Percentiles rank a stretch among this genome's conserved stretches.
These are phyloP conservation scores for Mya arenaria DNA, from an alignment of 1,140 invertebrate genomes.

Conservation along the genomic window DNA sequence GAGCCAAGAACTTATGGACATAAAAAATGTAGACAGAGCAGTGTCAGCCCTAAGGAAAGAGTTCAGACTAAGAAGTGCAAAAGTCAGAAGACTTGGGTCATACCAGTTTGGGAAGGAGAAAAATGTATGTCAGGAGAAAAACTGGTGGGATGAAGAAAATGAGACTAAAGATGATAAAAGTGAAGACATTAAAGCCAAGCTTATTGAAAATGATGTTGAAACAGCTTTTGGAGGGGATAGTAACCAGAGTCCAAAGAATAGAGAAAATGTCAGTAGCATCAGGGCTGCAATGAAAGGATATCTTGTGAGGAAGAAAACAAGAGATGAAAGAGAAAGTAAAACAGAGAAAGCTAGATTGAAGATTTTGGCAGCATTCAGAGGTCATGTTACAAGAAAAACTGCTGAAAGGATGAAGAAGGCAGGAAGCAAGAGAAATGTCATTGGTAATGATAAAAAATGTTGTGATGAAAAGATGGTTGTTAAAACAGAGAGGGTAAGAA, in stretches of 20 bases:
- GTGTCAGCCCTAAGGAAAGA: constrained; percentile 49
- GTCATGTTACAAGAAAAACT: constrained; percentile 24
- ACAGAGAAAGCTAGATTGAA: background rate
- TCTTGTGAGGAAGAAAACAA: background rate
- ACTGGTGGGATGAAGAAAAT: constrained; percentile 38
- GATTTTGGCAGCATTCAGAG: constrained; percentile 39
- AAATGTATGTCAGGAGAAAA: background rate
- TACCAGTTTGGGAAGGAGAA: constrained; percentile 24
- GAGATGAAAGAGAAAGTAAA: background rate
- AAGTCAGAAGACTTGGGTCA: constrained; percentile 39
- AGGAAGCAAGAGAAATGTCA: background rate
- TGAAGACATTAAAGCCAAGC: background rate
- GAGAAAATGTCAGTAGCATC: background rate
- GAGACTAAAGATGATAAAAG: background rate
- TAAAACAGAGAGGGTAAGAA: background rate
- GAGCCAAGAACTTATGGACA: constrained; percentile 39
- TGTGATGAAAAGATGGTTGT: background rate
- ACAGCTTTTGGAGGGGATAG: background rate
- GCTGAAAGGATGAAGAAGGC: background rate
- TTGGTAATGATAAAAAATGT: background rate
- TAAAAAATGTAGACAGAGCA: constrained; percentile 43
- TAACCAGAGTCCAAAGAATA: background rate
- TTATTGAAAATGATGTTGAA: background rate
- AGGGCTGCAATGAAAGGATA: background rate
- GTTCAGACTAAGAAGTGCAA: constrained; percentile 35